phyloP scores from a whole-genome alignment of 2,797 vertebrate genomes.

The Bovichtus diacanthus region DNA sequence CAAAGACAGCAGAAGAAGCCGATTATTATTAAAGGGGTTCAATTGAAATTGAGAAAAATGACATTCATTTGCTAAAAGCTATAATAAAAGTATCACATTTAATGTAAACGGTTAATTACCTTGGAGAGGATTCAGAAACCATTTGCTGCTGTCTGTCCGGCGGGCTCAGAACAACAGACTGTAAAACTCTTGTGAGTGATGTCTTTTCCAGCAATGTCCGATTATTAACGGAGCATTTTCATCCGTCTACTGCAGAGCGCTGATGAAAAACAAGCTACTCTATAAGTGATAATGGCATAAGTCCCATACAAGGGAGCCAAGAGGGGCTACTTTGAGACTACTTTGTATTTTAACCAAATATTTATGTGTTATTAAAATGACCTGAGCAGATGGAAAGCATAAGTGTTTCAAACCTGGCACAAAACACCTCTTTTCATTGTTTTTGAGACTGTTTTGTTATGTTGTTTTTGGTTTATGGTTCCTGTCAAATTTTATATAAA shows the following conservation, averaged over 20 bases:
- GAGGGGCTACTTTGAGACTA: not conserved
- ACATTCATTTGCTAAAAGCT: not conserved
- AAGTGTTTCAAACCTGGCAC: not conserved
- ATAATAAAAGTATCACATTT: slow-evolving; percentile 25
- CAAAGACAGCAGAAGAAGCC: slow-evolving; percentile 4
- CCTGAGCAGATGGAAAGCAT: not conserved
- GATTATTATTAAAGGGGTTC: slow-evolving; percentile 17
- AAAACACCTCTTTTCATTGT: not conserved
- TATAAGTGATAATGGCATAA: slow-evolving; percentile 22
- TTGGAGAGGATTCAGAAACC: slow-evolving; percentile 38
- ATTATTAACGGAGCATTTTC: slow-evolving; percentile 42
- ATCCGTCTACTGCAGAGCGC: slow-evolving; percentile 3
- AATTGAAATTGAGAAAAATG: not conserved
- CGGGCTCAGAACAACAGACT: slow-evolving; percentile 22
- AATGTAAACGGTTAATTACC: slow-evolving; percentile 30
- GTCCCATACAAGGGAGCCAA: slow-evolving; percentile 14
- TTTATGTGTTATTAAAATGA: slow-evolving; percentile 1
- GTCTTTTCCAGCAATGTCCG: slow-evolving; percentile 41
- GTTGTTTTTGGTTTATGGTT: not conserved
- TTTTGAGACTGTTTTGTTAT: not conserved
- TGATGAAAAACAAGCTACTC: slow-evolving; percentile 31
- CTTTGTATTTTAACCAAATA: slow-evolving; percentile 14
- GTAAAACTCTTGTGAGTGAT: slow-evolving; percentile 37
- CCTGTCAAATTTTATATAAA: not conserved
- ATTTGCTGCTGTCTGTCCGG: not conserved